Conservation (phyloP, 2,797 vertebrate species). For the Pantherophis alleghaniensis region DNA sequence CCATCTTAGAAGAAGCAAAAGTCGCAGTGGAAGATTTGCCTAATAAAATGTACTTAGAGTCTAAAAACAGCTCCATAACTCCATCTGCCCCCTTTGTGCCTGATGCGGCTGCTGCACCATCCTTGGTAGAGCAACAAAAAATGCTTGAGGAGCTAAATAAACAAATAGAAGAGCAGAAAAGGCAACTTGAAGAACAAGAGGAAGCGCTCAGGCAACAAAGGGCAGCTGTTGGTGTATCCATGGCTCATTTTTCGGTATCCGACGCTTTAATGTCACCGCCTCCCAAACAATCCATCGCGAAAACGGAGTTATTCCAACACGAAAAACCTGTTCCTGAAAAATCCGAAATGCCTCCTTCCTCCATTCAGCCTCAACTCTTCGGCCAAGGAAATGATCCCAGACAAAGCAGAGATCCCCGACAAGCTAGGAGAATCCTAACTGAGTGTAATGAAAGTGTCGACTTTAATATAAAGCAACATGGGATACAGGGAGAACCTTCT, state of each 20-base stretch:
- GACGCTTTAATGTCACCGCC: constrained; percentile 92
- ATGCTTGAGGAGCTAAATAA: constrained; percentile 97
- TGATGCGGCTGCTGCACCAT: constrained; percentile 67
- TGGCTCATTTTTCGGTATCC: constrained; percentile 96
- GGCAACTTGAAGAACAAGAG: constrained; percentile 92
- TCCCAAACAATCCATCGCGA: constrained; percentile 74
- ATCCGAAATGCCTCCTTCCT: constrained; percentile 50
- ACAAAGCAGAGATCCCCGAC: constrained; percentile 88
- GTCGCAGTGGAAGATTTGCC: constrained; percentile 77
- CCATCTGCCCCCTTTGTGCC: constrained; percentile 39
- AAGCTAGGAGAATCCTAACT: constrained; percentile 62
- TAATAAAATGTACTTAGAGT: constrained; percentile 71
- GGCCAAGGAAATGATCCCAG: constrained; percentile 69
- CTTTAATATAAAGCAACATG: constrained; percentile 52
- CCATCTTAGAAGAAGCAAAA: constrained; percentile 89
- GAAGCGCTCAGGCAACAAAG: constrained; percentile 91
- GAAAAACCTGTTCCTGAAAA: constrained; percentile 69
- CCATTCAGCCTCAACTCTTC: constrained; percentile 63
- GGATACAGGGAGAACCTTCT: constrained; percentile 63
- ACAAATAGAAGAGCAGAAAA: constrained; percentile 96
- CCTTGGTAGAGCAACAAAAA: constrained; percentile 88
- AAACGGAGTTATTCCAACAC: constrained; percentile 70
- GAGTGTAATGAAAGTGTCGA: constrained; percentile 60
- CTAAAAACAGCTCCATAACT: constrained; percentile 56
- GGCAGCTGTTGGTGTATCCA: constrained; percentile 92